phyloP scores from a whole-genome alignment of 1,140 invertebrate genomes.

The Mycetomoellerius zeteki region DNA sequence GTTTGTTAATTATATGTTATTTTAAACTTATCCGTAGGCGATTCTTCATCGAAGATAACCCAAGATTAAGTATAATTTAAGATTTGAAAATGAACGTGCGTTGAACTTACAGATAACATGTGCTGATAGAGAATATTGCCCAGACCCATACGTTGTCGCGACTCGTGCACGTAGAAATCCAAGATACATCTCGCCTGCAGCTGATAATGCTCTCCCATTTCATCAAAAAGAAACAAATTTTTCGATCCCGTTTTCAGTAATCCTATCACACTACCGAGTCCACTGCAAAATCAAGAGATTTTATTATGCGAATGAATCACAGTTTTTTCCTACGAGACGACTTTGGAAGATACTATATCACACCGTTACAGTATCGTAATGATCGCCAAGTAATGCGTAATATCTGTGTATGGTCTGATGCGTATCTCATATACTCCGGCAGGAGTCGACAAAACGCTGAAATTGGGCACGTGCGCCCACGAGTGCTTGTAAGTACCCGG shows the following conservation, averaged over 20 bases:
- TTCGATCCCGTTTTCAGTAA: conserved; percentile 95
- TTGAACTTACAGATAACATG: conserved; percentile 90
- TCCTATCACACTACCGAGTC: conserved; percentile 91
- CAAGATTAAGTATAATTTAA: neutral
- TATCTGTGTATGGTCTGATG: conserved; percentile 13
- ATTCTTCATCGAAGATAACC: neutral
- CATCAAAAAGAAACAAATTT: conserved; percentile 94
- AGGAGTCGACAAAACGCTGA: too few relatives aligned
- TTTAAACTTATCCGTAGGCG: neutral
- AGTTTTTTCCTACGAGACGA: conserved; percentile 10
- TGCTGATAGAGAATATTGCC: conserved; percentile 93
- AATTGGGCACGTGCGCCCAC: too few relatives aligned
- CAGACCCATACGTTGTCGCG: conserved; percentile 92
- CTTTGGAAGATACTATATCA: neutral
- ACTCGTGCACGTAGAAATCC: conserved; percentile 95
- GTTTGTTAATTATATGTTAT: neutral
- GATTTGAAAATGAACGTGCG: neutral
- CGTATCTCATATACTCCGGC: conserved; percentile 12
- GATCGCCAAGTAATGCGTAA: conserved; percentile 32
- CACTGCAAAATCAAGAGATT: conserved; percentile 82
- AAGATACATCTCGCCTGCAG: conserved; percentile 93
- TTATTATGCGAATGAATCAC: conserved; percentile 65
- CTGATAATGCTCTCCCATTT: conserved; percentile 90
- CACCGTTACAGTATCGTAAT: neutral
- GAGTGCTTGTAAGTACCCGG: too few relatives aligned